Evolutionary conservation across 1,140 invertebrate species (phyloP).

Genomic region (Venturia canescens): DNA sequence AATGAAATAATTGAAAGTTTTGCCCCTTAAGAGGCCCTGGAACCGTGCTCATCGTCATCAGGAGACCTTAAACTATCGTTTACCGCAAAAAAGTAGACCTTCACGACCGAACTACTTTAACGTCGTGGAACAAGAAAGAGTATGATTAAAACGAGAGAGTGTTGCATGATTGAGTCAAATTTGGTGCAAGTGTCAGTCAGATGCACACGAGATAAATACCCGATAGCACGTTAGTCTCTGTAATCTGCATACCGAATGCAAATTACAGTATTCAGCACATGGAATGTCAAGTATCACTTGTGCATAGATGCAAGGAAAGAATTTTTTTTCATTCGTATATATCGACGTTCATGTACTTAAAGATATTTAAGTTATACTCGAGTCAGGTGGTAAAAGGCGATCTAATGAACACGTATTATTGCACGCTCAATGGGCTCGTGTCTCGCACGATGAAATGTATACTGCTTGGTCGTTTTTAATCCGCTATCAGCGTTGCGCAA

Average conservation of each 20-base stretch:
- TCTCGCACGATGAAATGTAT: conserved; percentile 11
- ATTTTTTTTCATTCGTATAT: background rate
- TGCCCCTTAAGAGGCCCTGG: too few species aligned
- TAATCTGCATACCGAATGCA: conserved; percentile 4
- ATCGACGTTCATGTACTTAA: background rate
- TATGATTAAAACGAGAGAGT: background rate
- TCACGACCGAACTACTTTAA: too few species aligned
- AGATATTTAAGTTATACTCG: background rate
- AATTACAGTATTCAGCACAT: conserved; percentile 25
- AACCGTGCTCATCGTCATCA: too few species aligned
- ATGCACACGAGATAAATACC: background rate
- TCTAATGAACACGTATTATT: conserved; percentile 25
- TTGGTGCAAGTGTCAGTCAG: background rate
- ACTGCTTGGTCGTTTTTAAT: conserved; percentile 1
- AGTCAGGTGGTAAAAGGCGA: conserved; percentile 7
- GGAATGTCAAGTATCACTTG: conserved; percentile 27
- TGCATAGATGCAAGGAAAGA: background rate
- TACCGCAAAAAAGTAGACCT: too few species aligned
- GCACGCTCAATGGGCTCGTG: conserved; percentile 17
- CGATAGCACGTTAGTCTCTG: background rate
- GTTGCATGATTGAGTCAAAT: background rate
- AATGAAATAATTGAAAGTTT: too few species aligned
- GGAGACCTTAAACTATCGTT: too few species aligned
- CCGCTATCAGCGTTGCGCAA: background rate
- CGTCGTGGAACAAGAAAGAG: background rate